These are phyloP conservation scores for Entelurus aequoreus DNA, from an alignment of 2,113 vertebrate genomes.

Conservation along the genomic window DNA sequence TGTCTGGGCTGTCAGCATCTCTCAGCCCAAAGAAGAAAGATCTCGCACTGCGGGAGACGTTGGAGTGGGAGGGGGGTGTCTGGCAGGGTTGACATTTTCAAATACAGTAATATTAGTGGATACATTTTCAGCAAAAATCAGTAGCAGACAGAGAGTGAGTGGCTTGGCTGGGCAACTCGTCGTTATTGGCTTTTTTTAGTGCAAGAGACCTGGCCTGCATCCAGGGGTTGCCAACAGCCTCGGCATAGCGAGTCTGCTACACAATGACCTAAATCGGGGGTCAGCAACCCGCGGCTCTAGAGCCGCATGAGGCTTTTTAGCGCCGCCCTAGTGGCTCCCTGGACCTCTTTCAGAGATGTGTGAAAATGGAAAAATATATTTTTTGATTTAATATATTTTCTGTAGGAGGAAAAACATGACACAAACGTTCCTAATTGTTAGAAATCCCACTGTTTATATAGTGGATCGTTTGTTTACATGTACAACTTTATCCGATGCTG, in stretches of 20 bases:
- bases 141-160: slow-evolving; percentile 18
- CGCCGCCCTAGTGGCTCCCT: too few species aligned
- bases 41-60: slow-evolving; percentile 21
- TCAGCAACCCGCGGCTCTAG: too few species aligned
- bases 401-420: too few species aligned
- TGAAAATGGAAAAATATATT: too few species aligned
- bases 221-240: slow-evolving; percentile 46
- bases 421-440: too few species aligned
- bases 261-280: slow-evolving; percentile 45
- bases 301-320: too few species aligned
- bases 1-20: slow-evolving; percentile 65
- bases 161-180: slow-evolving; percentile 31
- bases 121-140: slow-evolving; percentile 53
- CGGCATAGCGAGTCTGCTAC: slow-evolving; percentile 45
- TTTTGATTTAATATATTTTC: too few species aligned
- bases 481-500: too few species aligned
- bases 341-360: too few species aligned
- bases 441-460: too few species aligned
- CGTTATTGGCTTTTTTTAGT: slow-evolving; percentile 46
- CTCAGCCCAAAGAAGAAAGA: slow-evolving; percentile 55
- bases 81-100: slow-evolving; percentile 54
- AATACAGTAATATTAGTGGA: slow-evolving; percentile 53
- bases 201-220: slow-evolving; percentile 48
- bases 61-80: slow-evolving; percentile 8
- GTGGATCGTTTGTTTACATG: too few species aligned